phyloP scores from a whole-genome alignment of 2,888 invertebrate species.

The Plebejus melissa region DNA sequence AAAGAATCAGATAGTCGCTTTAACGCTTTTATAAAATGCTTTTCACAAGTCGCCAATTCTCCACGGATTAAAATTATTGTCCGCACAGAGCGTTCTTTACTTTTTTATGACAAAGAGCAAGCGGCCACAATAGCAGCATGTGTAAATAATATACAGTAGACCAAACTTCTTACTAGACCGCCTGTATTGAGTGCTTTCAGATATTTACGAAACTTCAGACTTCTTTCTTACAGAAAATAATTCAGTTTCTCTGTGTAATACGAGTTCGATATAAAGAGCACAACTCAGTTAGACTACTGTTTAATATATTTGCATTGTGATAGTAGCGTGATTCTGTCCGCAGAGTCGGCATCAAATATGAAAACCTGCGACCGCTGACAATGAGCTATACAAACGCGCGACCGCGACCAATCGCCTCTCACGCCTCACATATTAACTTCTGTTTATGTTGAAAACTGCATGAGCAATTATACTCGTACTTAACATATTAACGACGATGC shows the following conservation, averaged over 20 bases:
- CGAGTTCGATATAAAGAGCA: background rate
- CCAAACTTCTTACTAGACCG: background rate
- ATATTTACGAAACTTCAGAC: background rate
- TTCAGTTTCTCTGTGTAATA: background rate
- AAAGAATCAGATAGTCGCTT: background rate
- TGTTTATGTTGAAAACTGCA: too few relatives aligned
- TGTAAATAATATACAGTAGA: background rate
- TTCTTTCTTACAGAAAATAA: background rate
- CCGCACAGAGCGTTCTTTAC: slow-evolving; percentile 17
- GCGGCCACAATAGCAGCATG: background rate
- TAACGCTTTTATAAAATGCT: slow-evolving; percentile 6
- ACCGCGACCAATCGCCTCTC: background rate
- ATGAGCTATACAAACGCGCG: background rate
- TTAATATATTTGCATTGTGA: background rate
- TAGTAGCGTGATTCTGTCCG: slow-evolving; percentile 17
- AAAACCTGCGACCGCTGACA: slow-evolving; percentile 6
- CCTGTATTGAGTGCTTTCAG: background rate
- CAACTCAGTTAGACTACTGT: background rate
- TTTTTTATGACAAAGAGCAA: slow-evolving; percentile 28
- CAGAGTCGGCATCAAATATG: slow-evolving; percentile 21
- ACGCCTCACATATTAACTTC: too few relatives aligned
- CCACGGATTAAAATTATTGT: slow-evolving; percentile 19
- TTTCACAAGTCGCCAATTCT: slow-evolving; percentile 2
- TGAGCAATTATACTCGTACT: too few relatives aligned
- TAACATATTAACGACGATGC: too few relatives aligned